A percentile compares a stretch with the other conserved stretches of the same genome.
These are phyloP conservation scores for Drosophila guanche DNA, from an alignment of 1,140 invertebrate genomes.

Conservation along the genomic window DNA sequence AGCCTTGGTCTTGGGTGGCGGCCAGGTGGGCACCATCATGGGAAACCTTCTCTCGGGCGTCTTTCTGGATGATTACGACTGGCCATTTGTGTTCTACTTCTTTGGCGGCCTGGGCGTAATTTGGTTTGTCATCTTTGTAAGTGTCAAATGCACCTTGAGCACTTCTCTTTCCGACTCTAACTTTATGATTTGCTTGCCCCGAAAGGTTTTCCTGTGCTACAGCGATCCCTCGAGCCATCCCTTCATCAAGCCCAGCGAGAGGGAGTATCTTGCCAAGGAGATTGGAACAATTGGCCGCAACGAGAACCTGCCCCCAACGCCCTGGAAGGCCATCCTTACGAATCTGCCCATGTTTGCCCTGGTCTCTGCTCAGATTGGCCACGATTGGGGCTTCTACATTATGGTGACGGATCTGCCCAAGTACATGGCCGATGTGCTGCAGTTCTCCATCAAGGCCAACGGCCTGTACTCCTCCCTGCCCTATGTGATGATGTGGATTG, in stretches of 20 bases:
- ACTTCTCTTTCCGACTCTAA: background rate
- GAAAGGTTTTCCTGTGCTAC: slow-evolving; percentile 87
- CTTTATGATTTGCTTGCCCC: background rate
- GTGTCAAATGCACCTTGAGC: slow-evolving; percentile 40
- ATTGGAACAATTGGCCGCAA: slow-evolving; percentile 84
- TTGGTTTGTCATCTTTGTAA: slow-evolving; percentile 90
- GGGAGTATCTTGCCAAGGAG: slow-evolving; percentile 88
- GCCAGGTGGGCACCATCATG: slow-evolving; percentile 89
- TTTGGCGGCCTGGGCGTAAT: slow-evolving; percentile 90
- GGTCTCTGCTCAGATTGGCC: slow-evolving; percentile 89
- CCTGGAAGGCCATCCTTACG: slow-evolving; percentile 90
- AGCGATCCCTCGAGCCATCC: slow-evolving; percentile 92
- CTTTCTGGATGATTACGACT: slow-evolving; percentile 87
- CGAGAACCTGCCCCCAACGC: slow-evolving; percentile 86
- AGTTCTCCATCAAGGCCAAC: slow-evolving; percentile 91
- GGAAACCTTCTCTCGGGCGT: slow-evolving; percentile 89
- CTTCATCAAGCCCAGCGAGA: slow-evolving; percentile 91
- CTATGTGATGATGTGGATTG: slow-evolving; percentile 90
- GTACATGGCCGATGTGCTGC: slow-evolving; percentile 94
- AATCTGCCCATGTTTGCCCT: slow-evolving; percentile 91
- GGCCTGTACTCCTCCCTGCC: slow-evolving; percentile 88
- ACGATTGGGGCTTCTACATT: slow-evolving; percentile 98
- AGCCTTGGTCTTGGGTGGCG: slow-evolving; percentile 89
- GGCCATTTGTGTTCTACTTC: slow-evolving; percentile 92
- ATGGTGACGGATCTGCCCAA: slow-evolving; percentile 96